These are phyloP conservation scores for Ochropacha duplaris DNA, from an alignment of 2,888 invertebrate genomes.

Conservation along the genomic window DNA sequence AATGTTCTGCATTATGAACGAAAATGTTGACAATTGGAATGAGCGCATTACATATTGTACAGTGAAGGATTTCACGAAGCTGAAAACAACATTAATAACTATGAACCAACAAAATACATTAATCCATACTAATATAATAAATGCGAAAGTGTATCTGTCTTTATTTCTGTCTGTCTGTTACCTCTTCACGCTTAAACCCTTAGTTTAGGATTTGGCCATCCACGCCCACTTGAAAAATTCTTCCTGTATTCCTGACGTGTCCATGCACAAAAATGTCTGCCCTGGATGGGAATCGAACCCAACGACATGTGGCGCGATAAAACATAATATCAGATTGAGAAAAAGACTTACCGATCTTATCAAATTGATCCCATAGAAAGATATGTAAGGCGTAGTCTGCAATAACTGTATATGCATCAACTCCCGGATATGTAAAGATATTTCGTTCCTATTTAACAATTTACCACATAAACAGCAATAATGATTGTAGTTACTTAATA, in stretches of 20 bases:
- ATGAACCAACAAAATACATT: neutral
- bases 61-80: neutral
- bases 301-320: too few species aligned
- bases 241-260: too few species aligned
- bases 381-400: neutral
- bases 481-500: neutral
- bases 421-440: neutral
- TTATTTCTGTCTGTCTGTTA: too few species aligned
- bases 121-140: too few species aligned
- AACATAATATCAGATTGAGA: too few species aligned
- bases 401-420: neutral
- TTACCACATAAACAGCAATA: neutral
- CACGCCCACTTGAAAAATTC: too few species aligned
- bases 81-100: neutral
- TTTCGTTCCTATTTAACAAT: neutral
- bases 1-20: neutral
- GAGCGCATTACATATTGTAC: neutral
- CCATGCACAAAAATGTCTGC: too few species aligned
- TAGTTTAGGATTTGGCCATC: too few species aligned
- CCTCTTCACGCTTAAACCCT: too few species aligned
- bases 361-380: neutral
- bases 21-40: neutral
- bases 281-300: too few species aligned
- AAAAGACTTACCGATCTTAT: neutral
- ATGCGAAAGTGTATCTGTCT: too few species aligned